phyloP scores from a whole-genome alignment of 2,888 invertebrate species.

The Zele albiditarsus region DNA sequence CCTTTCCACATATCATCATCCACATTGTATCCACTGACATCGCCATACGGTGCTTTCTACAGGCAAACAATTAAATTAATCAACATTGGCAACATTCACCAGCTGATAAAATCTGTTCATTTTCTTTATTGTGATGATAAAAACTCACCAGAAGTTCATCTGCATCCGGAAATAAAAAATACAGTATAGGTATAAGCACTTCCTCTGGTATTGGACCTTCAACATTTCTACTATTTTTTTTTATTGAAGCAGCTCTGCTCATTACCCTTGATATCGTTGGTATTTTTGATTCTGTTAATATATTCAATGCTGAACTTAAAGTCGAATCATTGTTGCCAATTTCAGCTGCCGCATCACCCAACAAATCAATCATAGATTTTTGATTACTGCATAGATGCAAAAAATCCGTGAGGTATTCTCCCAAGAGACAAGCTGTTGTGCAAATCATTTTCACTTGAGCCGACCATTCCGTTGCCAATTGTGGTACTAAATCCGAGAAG shows the following conservation, averaged over 20 bases:
- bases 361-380: slow-evolving; percentile 73
- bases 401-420: slow-evolving; percentile 83
- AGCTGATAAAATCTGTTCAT: background rate
- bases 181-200: slow-evolving; percentile 83
- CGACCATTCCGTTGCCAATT: slow-evolving; percentile 87
- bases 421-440: slow-evolving; percentile 83
- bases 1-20: slow-evolving; percentile 68
- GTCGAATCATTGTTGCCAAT: slow-evolving; percentile 67
- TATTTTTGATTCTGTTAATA: slow-evolving; percentile 85
- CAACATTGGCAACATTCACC: background rate
- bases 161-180: slow-evolving; percentile 92
- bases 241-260: slow-evolving; percentile 75
- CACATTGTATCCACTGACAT: slow-evolving; percentile 56
- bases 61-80: slow-evolving; percentile 27
- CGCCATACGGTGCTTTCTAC: slow-evolving; percentile 68
- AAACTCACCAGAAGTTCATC: slow-evolving; percentile 76
- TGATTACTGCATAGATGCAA: slow-evolving; percentile 78
- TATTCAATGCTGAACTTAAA: slow-evolving; percentile 73
- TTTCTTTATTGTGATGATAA: background rate
- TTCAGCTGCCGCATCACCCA: slow-evolving; percentile 74
- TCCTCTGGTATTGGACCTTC: slow-evolving; percentile 87
- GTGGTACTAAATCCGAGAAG: slow-evolving; percentile 91
- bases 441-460: slow-evolving; percentile 80
- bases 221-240: slow-evolving; percentile 74
- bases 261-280: slow-evolving; percentile 78